Percentiles rank a stretch among this genome's conserved stretches.
phyloP scores from a whole-genome alignment of 2,113 vertebrate genomes.

The Neolamprologus tretocephalus region DNA sequence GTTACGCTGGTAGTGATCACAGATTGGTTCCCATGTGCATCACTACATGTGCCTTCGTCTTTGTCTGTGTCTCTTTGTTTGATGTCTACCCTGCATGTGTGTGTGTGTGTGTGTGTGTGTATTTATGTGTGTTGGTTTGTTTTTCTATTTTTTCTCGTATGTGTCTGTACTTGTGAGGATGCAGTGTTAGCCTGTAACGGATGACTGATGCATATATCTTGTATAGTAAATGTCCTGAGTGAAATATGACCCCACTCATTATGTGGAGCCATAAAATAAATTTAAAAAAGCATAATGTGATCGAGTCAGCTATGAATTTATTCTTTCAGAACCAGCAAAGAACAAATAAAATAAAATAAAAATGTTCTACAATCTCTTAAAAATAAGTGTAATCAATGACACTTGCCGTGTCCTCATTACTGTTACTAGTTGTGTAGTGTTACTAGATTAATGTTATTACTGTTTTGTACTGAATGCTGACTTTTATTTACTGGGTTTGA shows the following conservation, averaged over 20 bases:
- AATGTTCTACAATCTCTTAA: neutral
- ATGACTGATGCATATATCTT: neutral
- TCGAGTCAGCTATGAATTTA: conserved; percentile 15
- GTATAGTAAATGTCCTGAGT: neutral
- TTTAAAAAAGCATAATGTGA: conserved; percentile 1
- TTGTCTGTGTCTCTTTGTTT: conserved; percentile 44
- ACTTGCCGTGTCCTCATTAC: neutral
- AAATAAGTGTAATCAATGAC: neutral
- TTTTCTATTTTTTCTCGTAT: neutral
- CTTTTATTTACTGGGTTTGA: neutral
- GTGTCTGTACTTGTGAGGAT: neutral
- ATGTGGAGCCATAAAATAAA: neutral
- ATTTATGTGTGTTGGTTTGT: neutral
- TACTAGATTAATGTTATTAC: neutral
- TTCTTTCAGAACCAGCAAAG: neutral
- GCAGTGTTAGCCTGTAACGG: neutral
- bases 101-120: neutral
- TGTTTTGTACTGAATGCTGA: neutral
- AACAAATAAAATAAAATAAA: neutral
- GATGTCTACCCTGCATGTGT: neutral
- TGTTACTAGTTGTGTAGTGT: neutral
- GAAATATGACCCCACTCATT: neutral
- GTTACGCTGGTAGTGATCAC: conserved; percentile 38
- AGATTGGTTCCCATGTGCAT: conserved; percentile 27
- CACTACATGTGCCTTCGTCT: conserved; percentile 25